phyloP scores from a whole-genome alignment of 2,888 invertebrate genomes.

The Hoplodrina ambigua region DNA sequence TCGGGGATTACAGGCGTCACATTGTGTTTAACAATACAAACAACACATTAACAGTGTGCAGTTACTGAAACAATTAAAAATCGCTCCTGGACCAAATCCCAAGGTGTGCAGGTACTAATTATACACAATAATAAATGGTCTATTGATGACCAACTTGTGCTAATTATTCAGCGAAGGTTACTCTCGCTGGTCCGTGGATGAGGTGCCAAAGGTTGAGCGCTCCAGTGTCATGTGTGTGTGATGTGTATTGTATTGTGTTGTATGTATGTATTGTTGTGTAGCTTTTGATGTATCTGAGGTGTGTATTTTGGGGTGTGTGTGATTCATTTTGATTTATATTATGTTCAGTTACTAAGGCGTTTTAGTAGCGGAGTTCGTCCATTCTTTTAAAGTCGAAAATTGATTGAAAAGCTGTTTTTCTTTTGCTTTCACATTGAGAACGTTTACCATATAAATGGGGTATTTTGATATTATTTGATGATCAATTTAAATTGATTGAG shows the following conservation, averaged over 20 bases:
- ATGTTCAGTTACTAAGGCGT: not conserved
- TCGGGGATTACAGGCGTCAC: no score
- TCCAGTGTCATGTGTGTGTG: constrained; percentile 23
- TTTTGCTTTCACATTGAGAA: no score
- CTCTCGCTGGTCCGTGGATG: constrained; percentile 24
- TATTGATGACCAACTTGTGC: constrained; percentile 44
- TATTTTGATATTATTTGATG: no score
- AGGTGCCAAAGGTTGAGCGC: constrained; percentile 45
- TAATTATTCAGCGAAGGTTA: constrained; percentile 49
- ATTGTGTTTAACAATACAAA: no score
- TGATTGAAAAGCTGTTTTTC: no score
- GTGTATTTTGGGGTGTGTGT: constrained; percentile 11
- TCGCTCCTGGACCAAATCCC: not conserved
- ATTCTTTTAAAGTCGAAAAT: no score
- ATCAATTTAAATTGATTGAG: no score
- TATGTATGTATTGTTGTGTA: not conserved
- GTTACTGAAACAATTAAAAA: no score
- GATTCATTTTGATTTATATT: not conserved
- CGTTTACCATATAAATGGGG: no score
- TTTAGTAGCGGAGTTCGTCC: no score
- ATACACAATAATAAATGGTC: constrained; percentile 40
- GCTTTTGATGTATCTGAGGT: constrained; percentile 30
- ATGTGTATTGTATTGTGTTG: constrained; percentile 11
- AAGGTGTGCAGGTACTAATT: not conserved
- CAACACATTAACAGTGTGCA: no score